Conservation (phyloP, 1,140 invertebrate species). For the Anastrepha obliqua region DNA sequence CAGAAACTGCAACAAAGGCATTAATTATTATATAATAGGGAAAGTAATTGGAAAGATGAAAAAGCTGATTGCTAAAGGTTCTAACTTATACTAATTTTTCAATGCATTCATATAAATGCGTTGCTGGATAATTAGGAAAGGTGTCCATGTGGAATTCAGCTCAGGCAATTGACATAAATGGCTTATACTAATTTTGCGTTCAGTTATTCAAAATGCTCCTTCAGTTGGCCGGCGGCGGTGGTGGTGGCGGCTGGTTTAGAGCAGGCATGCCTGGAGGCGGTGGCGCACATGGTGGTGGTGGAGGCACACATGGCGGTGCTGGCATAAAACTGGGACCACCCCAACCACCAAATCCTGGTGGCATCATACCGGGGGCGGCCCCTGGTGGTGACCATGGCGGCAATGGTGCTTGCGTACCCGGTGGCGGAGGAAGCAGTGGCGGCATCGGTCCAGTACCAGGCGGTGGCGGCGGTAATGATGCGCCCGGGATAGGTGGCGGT, state of each 20-base stretch:
- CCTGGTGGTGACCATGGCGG: constrained; percentile 74
- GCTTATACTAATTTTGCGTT: neutral
- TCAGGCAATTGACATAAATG: neutral
- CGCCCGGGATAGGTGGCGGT: constrained; percentile 69
- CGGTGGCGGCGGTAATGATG: constrained; percentile 67
- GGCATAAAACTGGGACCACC: constrained; percentile 27
- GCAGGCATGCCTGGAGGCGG: constrained; percentile 76
- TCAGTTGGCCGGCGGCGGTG: constrained; percentile 75
- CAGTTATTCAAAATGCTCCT: neutral
- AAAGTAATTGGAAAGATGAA: neutral
- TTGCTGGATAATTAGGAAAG: neutral
- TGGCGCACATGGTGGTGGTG: constrained; percentile 76
- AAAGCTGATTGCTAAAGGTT: constrained; percentile 46
- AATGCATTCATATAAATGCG: neutral
- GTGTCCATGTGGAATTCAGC: neutral
- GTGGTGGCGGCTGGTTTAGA: constrained; percentile 72
- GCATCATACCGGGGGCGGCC: constrained; percentile 74
- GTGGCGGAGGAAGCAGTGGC: constrained; percentile 59
- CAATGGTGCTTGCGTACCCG: constrained; percentile 63
- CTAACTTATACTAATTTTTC: neutral
- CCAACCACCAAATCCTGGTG: constrained; percentile 71
- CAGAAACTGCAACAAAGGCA: neutral
- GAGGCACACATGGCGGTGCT: constrained; percentile 73
- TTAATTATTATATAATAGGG: neutral
- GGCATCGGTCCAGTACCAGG: constrained; percentile 60